Evolutionary conservation across 1,140 invertebrate species (phyloP).

Genomic region (Trachymyrmex septentrionalis): DNA sequence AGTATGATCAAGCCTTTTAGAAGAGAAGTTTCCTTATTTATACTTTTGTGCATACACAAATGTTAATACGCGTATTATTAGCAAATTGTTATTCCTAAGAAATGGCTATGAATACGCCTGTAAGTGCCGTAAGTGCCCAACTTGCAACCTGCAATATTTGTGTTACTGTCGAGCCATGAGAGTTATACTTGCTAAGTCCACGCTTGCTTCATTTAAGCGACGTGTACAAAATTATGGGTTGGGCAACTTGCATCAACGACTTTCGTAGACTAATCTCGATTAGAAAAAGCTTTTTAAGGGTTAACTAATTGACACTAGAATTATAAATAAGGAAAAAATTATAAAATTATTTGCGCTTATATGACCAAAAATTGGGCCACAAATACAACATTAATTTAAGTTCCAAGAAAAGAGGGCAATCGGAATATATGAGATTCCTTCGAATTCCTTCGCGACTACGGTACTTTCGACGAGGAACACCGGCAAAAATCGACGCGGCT

Average conservation of each 20-base stretch:
- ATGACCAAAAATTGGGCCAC: background rate
- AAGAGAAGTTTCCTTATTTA: conserved; percentile 8
- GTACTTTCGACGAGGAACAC: conserved; percentile 22
- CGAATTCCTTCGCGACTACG: conserved; percentile 10
- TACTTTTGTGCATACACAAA: background rate
- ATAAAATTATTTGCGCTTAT: background rate
- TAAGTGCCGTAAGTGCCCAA: conserved; percentile 3
- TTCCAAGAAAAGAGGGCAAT: background rate
- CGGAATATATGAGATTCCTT: background rate
- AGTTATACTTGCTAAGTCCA: conserved; percentile 14
- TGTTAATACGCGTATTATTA: conserved; percentile 15
- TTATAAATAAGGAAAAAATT: background rate
- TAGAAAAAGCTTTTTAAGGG: background rate
- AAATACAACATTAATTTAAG: background rate
- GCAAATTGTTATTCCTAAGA: background rate
- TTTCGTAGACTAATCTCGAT: background rate
- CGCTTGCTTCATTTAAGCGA: conserved; percentile 8
- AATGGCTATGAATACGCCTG: conserved; percentile 7
- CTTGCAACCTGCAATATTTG: conserved; percentile 33
- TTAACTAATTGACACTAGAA: background rate
- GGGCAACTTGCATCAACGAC: background rate
- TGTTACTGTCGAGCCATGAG: conserved; percentile 14
- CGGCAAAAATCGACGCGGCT: conserved; percentile 54
- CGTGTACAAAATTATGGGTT: conserved; percentile 25
- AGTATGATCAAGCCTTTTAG: background rate